phyloP scores from a whole-genome alignment of 35 echinoderm and acorn worm genomes.

The Hemicentrotus pulcherrimus region DNA sequence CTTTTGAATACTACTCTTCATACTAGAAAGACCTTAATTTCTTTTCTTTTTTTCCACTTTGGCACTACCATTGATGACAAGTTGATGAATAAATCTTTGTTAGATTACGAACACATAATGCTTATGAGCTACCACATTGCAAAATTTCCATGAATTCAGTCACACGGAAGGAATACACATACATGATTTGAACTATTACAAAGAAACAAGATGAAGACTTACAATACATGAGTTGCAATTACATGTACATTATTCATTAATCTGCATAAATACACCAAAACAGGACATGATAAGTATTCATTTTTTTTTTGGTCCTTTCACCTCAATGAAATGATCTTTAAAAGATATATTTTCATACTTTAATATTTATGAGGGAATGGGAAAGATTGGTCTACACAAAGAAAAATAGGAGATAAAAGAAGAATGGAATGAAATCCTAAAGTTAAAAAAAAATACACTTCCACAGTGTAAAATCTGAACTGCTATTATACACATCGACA shows the following conservation, averaged over 20 bases:
- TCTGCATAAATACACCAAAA: background rate
- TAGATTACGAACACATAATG: background rate
- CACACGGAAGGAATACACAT: background rate
- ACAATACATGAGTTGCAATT: background rate
- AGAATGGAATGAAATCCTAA: background rate
- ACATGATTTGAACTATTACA: background rate
- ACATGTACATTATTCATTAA: background rate
- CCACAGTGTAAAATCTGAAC: background rate
- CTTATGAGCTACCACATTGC: constrained; percentile 9
- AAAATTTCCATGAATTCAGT: background rate
- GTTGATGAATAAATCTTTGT: constrained; percentile 5
- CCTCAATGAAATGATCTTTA: background rate
- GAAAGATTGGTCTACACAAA: background rate
- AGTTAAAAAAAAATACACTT: background rate
- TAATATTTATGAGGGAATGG: background rate
- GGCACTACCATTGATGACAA: background rate
- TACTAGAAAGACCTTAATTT: background rate
- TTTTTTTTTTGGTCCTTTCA: background rate
- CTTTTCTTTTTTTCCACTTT: constrained; percentile 1
- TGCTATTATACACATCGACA: background rate
- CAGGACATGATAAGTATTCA: background rate
- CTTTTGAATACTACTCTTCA: background rate
- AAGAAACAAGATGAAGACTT: background rate
- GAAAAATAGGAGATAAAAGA: background rate
- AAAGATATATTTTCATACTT: background rate